Evolutionary conservation across 2,113 vertebrate species (phyloP), one percentile per base, ranked within the genome.

Genomic region (Corydoras maculifer): DNA sequence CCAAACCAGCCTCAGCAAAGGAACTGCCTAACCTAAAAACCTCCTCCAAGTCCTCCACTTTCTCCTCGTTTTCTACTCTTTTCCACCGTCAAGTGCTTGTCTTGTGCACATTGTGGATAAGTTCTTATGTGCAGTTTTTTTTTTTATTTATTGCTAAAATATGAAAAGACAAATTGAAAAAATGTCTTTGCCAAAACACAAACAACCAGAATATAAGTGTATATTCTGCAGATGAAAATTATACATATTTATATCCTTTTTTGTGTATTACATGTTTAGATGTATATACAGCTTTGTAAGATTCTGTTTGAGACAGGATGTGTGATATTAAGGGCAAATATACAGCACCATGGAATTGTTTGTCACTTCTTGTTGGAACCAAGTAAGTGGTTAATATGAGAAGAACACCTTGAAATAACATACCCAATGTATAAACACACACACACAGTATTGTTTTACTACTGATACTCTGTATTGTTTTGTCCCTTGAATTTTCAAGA

Each of bases 251-350:
- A 83, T 81, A 83, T 76, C 68, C 81, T 70, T 76, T 80, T 74
- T 81, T 86, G 79, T 75, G 81, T 85, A 86, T 86, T 85, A 79
- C 79, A 79, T 83, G 79, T 87, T 78, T 81, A 63, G 62, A 59
- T 84, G 77, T 75, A 83, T 84, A 8, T 76, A 58, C 78, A 50
- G 49, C 18, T 30, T 79, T 13, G 81, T 81, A 54, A 54, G 50
- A 54, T 53, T 18, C 87, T 81, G 84, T 82, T 73, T 81, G 78
- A 58, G 70, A 79, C 76, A 62, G 79, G 77, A 60, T 80, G 65
- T 81, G 79, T 81, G 74, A 66, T 76, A 53, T 54, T 67, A 75
- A 81, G 3, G 61, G 69, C 82, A 77, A 80, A 81, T 43, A 43
- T 43, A 43, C 4, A 43, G 35, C 35, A 43, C 35, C 2, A 43